A percentile compares a stretch with the other conserved stretches of the same genome.
phyloP scores from a whole-genome alignment of 2,888 invertebrate species.

The Aporophyla nigra region DNA sequence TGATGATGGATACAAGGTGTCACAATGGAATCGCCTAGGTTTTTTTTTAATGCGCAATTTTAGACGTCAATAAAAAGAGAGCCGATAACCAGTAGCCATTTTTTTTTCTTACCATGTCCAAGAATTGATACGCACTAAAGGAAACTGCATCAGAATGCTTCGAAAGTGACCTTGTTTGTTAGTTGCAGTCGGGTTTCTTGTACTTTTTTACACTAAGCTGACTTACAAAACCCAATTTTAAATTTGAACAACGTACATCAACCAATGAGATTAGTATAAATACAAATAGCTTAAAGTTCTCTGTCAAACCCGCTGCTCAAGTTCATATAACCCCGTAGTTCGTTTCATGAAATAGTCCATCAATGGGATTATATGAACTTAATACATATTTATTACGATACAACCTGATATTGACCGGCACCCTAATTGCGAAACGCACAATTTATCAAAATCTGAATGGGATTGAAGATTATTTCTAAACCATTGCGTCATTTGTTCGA shows the following conservation, averaged over 20 bases:
- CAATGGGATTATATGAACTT: too few species aligned
- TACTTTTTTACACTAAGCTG: neutral
- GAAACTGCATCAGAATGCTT: neutral
- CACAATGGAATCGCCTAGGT: neutral
- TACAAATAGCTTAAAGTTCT: neutral
- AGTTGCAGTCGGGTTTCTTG: neutral
- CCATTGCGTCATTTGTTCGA: too few species aligned
- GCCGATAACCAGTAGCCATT: too few species aligned
- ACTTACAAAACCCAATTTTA: conserved; percentile 7
- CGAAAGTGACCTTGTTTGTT: neutral
- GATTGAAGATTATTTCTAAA: too few species aligned
- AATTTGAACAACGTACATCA: neutral
- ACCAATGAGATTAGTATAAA: too few species aligned
- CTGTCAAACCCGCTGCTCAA: neutral
- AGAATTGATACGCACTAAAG: too few species aligned
- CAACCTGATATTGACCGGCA: too few species aligned
- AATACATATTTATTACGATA: too few species aligned
- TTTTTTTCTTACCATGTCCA: too few species aligned
- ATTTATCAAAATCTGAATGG: too few species aligned
- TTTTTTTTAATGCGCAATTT: neutral
- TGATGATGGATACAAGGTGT: neutral
- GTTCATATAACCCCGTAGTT: neutral
- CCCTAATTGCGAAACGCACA: too few species aligned
- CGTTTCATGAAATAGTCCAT: too few species aligned
- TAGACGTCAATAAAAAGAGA: neutral